Percentiles rank a stretch among this genome's conserved stretches.
Conservation (phyloP, 2,113 vertebrate species). For the Odobenus rosmarus region DNA sequence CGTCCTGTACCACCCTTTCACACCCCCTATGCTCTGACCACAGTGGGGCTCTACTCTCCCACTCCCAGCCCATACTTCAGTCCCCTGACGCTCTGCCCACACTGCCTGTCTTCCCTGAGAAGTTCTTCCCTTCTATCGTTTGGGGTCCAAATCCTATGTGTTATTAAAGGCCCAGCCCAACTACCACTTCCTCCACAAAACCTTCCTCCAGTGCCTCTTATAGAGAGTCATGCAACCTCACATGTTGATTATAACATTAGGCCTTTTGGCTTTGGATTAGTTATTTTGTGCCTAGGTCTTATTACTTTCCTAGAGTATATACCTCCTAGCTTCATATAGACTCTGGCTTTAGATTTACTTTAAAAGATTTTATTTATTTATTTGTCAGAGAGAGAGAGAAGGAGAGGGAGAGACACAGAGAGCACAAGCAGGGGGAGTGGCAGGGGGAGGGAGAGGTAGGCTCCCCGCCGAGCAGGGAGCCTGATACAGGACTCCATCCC, state of each 20-base stretch:
- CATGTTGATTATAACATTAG: rapidly evolving
- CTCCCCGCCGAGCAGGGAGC: neutral
- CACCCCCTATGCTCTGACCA: neutral
- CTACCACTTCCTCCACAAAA: neutral
- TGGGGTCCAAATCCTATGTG: neutral
- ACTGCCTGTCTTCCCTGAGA: neutral
- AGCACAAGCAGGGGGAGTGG: neutral
- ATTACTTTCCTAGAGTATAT: neutral
- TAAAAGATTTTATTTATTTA: neutral
- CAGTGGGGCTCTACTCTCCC: no score
- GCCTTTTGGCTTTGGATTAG: neutral
- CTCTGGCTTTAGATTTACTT: neutral
- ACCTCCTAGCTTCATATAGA: neutral
- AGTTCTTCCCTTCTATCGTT: neutral
- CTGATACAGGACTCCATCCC: no score
- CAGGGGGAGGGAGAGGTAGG: neutral
- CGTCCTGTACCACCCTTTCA: neutral
- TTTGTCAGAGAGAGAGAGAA: no score
- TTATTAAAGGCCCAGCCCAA: neutral
- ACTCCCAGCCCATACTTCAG: neutral
- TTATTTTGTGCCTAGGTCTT: neutral
- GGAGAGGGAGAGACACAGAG: neutral
- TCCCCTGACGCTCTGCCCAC: neutral
- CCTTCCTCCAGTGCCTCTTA: neutral
- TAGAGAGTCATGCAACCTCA: no score